These are phyloP conservation scores for Acipenser ruthenus DNA, from an alignment of 2,797 vertebrate species.

Conservation along the genomic window DNA sequence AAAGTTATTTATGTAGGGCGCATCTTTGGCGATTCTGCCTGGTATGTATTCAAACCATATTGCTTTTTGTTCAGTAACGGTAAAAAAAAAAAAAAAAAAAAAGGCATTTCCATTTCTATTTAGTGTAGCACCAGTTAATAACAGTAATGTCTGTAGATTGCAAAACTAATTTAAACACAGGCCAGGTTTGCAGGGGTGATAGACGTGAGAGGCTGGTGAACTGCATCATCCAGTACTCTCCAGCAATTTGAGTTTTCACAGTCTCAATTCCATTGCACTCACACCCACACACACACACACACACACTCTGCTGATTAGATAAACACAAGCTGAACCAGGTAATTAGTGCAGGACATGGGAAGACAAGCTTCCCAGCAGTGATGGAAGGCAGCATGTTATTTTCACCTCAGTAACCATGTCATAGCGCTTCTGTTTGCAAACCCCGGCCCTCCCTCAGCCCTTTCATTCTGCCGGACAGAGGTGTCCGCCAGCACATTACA, in stretches of 20 bases:
- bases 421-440: no score
- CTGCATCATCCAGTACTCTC: background rate
- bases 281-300: conserved; percentile 5
- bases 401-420: conserved; percentile 4
- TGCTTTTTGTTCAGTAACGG: no score
- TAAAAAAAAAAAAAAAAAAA: no score
- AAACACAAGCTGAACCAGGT: background rate
- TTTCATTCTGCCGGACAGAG: conserved; percentile 17
- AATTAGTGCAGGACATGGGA: background rate
- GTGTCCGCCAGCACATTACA: conserved; percentile 23
- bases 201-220: background rate
- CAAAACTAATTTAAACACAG: background rate
- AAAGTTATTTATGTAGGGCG: no score
- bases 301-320: background rate
- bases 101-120: no score
- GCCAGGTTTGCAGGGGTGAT: background rate
- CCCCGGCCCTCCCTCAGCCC: background rate
- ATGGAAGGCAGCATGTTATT: conserved; percentile 8
- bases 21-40: no score
- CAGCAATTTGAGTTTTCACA: no score
- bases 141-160: no score
- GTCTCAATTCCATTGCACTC: no score
- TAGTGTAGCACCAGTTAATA: no score
- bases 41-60: no score
- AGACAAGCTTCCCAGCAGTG: background rate